These are phyloP conservation scores for Corvus cornix DNA, from an alignment of 2,113 vertebrate genomes.

Conservation along the genomic window DNA sequence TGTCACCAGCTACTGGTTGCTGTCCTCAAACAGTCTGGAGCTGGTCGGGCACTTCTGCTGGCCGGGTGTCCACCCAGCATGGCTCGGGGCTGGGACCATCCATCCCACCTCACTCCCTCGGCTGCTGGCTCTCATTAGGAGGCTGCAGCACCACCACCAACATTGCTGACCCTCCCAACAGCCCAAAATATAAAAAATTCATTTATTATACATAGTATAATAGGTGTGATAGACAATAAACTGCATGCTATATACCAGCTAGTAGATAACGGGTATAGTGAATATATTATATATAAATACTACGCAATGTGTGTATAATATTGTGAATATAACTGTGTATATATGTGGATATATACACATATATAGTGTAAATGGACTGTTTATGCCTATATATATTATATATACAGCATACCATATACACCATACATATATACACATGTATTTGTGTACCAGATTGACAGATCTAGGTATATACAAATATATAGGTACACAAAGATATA, in stretches of 20 bases:
- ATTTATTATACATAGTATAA: background rate
- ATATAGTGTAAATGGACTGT: background rate
- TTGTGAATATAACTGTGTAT: background rate
- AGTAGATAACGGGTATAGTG: background rate
- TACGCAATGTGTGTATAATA: background rate
- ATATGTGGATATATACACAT: background rate
- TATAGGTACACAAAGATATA: background rate
- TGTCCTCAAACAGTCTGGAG: background rate
- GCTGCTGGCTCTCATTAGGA: background rate
- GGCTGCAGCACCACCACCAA: background rate
- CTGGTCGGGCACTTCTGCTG: background rate
- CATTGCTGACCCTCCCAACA: background rate
- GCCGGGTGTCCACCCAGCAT: background rate
- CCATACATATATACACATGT: background rate
- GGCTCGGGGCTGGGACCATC: rapidly evolving
- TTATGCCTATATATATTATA: background rate
- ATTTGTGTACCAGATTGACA: background rate
- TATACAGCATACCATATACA: background rate
- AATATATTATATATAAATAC: background rate
- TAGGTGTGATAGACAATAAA: background rate
- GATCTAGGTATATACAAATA: background rate
- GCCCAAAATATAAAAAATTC: background rate
- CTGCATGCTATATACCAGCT: background rate
- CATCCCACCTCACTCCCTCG: rapidly evolving
- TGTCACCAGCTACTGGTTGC: background rate